Evolutionary conservation across 2,888 invertebrate species (phyloP), one percentile per base, ranked within the genome.

Genomic region (Blera fallax): DNA sequence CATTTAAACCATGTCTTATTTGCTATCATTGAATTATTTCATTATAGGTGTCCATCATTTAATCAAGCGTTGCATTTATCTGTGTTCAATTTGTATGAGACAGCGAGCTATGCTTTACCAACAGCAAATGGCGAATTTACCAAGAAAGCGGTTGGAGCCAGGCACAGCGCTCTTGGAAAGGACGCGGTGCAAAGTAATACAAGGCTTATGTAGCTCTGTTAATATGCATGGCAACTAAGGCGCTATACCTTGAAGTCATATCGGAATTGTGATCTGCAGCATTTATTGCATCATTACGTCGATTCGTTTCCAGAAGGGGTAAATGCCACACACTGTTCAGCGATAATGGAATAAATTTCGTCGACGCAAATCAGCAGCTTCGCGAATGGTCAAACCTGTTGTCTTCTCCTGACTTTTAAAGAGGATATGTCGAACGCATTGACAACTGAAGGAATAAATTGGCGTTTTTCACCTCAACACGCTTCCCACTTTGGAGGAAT

Each of bases 241-340:
- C n/a, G n/a, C n/a, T n/a, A n/a, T n/a, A n/a, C n/a, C n/a, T n/a
- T n/a, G n/a, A n/a, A n/a, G n/a, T 90, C 0, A 45, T 89, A 2
- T 90, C 60, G 27, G 67, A 88, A 6, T 58, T 90, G 5, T 81
- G 88, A 1, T 88, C 89, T 0, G 87, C 87, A 10, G 87, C 88
- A 0, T 90, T 90, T 76, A 10, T 90, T 6, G 89, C 88, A 3
- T 62, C 88, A 5, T 80, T 89, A 18, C 73, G 87, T 3, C 80
- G 90, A 6, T 90, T 90, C 45, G 74, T 87, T 0, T 70, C 89
- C 1, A 74, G 89, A 0, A 79, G 88, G 18, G 90, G 89, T 5
- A 40, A 80, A 0, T 88, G 87, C n/a, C 37, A 69, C 1, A 73
- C 87, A 6, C 60, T 90, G 0, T 89, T 87, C 76, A 87, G 87